Evolutionary conservation across 2,113 vertebrate species (phyloP), one percentile per base, ranked within the genome.

Genomic region (Aptenodytes forsteri): DNA sequence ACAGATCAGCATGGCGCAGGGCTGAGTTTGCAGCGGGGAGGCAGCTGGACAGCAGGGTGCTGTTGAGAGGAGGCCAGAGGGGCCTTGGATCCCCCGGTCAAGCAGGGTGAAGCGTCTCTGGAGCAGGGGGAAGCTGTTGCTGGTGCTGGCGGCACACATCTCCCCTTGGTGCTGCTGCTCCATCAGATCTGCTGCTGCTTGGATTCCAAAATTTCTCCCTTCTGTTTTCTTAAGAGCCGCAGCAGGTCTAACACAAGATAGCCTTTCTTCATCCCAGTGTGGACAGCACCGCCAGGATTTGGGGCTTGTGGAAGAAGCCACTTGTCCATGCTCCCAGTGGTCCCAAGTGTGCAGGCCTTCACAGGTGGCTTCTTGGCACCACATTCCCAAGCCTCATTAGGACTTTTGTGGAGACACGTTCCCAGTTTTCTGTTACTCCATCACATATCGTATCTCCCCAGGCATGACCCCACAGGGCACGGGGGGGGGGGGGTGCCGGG

Each of bases 401-500:
- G 19, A 11, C 18, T 50, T 54, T 11, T 21, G 42, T 58, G 50
- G 36, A 79, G 40, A 44, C 20, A 13, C 1, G 0, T 65, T 82
- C 36, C 55, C n/a, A 71, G 2, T 44, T 70, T 81, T 55, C 54
- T 54, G 27, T 18, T 66, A 21, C 13, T 66, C 46, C 30, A 47
- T 12, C 56, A 32, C 4, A 10, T 52, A 30, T 42, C 10, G 12
- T 44, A 22, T 59, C 15, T 66, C n/a, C 11, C 32, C 22, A 32
- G 20, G 5, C 3, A 7, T n/a, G 17, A 36, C 25, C 26, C 30
- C 20, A 4, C 0, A 2, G 18, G 58, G 42, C 22, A 23, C 1
- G 1, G 16, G 14, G 42, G 15, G 6, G 19, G 20, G 6, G 19
- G 20, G 11, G 11, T 34, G n/a, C n/a, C n/a, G n/a, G n/a, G n/a